Evolutionary conservation across 2,797 vertebrate genomes (phyloP), one percentile per base, ranked within the genome.

Genomic region (Tadarida brasiliensis): DNA sequence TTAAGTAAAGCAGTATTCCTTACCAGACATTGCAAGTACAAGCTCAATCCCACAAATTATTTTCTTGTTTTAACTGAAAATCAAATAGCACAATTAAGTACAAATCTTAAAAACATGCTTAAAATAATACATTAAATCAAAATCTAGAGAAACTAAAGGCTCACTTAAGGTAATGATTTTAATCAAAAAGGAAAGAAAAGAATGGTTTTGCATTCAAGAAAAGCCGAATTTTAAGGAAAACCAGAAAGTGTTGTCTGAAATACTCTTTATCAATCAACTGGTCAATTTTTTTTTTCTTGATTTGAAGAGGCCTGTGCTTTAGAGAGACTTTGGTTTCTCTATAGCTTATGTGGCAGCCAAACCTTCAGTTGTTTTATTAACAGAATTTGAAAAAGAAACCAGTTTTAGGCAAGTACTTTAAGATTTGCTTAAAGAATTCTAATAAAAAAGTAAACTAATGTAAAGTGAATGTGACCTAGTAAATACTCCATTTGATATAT

Each of bases 391-490:
- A 56, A 90, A 78, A 39, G 4, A 26, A 91, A 86, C 68, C 15
- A 94, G 86, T 70, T 94, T 96, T 90, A 95, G 1, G 90, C 87
- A 94, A 94, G 65, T 92, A 70, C 35, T 87, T 96, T 87, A 96
- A 39, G 35, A 98, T 93, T 97, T 95, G 39, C 92, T 77, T 98
- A 76, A 90, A 96, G 67, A 81, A 95, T 57, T 93, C 76, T 94
- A 96, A 98, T 7, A 97, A 47, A 97, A 97, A 96, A 16, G 0
- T 77, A 97, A 97, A 93, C 70, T 87, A 96, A 97, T 96, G 77
- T 17, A 96, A 97, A 97, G 97, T 95, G 93, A 93, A 96, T 81
- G 86, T 54, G 88, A 7, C 33, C 91, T 92, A 97, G 82, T 77
- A 84, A 96, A 67, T 49, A 95, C 96, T 97, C 86, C 94, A 88